Percentiles rank a stretch among this genome's conserved stretches.
Conservation (phyloP, 1,140 invertebrate genomes). For the Macrostomum lignano region DNA sequence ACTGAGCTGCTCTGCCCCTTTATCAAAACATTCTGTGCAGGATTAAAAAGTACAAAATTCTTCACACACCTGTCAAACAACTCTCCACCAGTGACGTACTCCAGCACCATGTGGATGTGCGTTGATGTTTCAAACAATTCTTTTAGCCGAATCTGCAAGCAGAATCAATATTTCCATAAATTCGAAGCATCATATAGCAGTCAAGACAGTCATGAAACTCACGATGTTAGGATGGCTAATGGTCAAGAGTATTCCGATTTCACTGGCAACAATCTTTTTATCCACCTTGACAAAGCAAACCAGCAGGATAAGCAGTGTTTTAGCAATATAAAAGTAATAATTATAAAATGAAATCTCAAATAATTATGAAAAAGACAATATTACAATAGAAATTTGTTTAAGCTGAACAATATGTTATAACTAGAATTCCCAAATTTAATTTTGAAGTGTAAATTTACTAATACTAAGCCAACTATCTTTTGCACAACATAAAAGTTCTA, state of each 20-base stretch:
- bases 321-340: too few species aligned
- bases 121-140: constrained; percentile 21
- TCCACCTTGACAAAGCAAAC: constrained; percentile 12
- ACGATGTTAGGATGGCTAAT: constrained; percentile 17
- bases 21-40: background rate
- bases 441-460: too few species aligned
- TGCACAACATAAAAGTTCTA: too few species aligned
- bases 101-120: constrained; percentile 20
- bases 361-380: background rate
- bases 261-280: constrained; percentile 15
- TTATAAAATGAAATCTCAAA: too few species aligned
- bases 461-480: too few species aligned
- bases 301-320: too few species aligned
- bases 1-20: too few species aligned
- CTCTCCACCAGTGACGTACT: constrained; percentile 28
- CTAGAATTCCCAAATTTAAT: too few species aligned
- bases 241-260: constrained; percentile 14
- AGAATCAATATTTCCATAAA: constrained; percentile 1
- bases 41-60: background rate
- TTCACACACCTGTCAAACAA: constrained; percentile 26
- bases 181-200: background rate
- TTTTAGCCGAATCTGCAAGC: constrained; percentile 20
- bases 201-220: too few species aligned
- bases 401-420: too few species aligned
- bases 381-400: background rate